phyloP scores from a whole-genome alignment of 2,113 vertebrate genomes.

The Ameiurus melas region DNA sequence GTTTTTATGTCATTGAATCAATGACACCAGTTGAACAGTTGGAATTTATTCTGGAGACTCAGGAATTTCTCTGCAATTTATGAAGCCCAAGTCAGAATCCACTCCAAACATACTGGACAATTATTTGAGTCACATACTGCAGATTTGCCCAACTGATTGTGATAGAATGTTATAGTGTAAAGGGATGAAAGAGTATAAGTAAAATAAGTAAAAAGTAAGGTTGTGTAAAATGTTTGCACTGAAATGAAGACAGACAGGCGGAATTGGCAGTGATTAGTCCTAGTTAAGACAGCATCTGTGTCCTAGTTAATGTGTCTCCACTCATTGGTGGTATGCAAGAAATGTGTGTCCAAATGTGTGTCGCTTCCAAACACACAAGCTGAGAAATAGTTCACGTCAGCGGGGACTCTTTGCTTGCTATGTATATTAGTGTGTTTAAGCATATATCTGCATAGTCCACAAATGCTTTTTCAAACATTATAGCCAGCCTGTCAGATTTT shows the following conservation, averaged over 20 bases:
- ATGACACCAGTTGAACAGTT: background rate
- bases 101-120: background rate
- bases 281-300: constrained; percentile 67
- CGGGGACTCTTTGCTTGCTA: constrained; percentile 64
- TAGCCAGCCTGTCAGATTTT: background rate
- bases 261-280: constrained; percentile 66
- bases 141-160: background rate
- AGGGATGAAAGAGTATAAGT: background rate
- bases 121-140: background rate
- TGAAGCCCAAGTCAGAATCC: background rate
- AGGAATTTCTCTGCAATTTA: background rate
- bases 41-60: background rate
- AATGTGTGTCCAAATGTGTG: constrained; percentile 59
- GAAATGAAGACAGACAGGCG: constrained; percentile 43
- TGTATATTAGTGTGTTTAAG: constrained; percentile 58
- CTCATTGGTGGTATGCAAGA: constrained; percentile 64
- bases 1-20: background rate
- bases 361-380: constrained; percentile 45
- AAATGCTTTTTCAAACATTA: background rate
- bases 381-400: constrained; percentile 74
- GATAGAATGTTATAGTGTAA: background rate
- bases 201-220: background rate
- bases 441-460: constrained; percentile 8
- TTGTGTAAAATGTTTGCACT: background rate
- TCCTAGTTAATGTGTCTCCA: constrained; percentile 74